phyloP scores from a whole-genome alignment of 2,888 invertebrate genomes.

The Caenorhabditis uteleia region DNA sequence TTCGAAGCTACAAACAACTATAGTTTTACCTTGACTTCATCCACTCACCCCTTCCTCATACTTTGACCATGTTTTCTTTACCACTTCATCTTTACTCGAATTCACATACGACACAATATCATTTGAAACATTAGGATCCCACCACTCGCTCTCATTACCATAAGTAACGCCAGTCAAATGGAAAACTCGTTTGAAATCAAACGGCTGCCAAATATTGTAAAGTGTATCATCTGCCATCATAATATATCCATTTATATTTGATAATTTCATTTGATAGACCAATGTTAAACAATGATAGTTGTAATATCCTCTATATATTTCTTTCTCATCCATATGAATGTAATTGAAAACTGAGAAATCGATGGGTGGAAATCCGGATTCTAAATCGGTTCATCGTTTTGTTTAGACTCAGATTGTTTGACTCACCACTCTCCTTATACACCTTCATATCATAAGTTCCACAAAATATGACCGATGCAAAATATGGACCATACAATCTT shows the following conservation, averaged over 20 bases:
- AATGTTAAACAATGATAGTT: slow-evolving; percentile 28
- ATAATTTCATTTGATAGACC: slow-evolving; percentile 16
- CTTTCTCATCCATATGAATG: slow-evolving; percentile 25
- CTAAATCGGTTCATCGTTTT: too few species aligned
- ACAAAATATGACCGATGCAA: slow-evolving; percentile 31
- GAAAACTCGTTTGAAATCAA: slow-evolving; percentile 19
- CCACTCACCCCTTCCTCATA: slow-evolving; percentile 7
- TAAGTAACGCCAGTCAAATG: slow-evolving; percentile 1
- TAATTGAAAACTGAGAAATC: too few species aligned
- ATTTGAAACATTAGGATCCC: neutral
- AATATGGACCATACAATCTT: slow-evolving; percentile 32
- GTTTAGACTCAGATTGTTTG: too few species aligned
- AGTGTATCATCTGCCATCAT: slow-evolving; percentile 24
- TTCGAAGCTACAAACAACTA: neutral
- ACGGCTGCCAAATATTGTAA: slow-evolving; percentile 35
- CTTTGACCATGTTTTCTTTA: slow-evolving; percentile 1
- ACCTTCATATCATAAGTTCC: slow-evolving; percentile 16
- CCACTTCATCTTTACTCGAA: neutral
- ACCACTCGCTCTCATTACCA: neutral
- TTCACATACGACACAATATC: slow-evolving; percentile 1
- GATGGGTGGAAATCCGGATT: too few species aligned
- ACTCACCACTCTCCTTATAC: slow-evolving; percentile 1
- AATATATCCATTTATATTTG: slow-evolving; percentile 25
- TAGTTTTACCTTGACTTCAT: neutral
- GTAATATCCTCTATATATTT: slow-evolving; percentile 15